A percentile compares a stretch with the other conserved stretches of the same genome.
These are phyloP conservation scores for Steatocranus sp. DNA, from an alignment of 2,797 vertebrate species.

Conservation along the genomic window DNA sequence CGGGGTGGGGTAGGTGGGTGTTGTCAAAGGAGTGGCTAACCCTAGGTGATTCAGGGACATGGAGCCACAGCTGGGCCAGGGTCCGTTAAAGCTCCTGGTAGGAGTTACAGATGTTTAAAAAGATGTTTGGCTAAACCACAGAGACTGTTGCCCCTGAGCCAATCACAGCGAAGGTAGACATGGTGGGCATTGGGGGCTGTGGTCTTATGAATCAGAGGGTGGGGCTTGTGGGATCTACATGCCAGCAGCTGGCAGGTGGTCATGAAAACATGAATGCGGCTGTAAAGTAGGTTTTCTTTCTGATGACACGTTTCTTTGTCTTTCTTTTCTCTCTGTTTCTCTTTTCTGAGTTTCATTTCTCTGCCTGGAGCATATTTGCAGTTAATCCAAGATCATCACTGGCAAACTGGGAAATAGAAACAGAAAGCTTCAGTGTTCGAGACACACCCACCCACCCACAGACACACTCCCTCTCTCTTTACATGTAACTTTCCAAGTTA, in stretches of 20 bases:
- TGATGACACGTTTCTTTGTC: not conserved
- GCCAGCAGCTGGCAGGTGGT: slow-evolving; percentile 15
- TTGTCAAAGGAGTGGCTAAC: not conserved
- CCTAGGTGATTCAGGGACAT: not conserved
- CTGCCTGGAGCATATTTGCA: not conserved
- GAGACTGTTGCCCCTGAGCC: not conserved
- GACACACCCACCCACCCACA: not conserved
- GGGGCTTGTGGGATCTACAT: not conserved
- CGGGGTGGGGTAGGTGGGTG: not conserved
- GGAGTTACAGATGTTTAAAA: not conserved
- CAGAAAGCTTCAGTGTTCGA: slow-evolving; percentile 14
- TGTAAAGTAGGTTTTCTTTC: not conserved
- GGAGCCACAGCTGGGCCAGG: not conserved
- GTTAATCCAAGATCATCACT: slow-evolving; percentile 7
- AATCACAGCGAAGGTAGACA: not conserved
- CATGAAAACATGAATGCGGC: slow-evolving; percentile 20
- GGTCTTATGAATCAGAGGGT: not conserved
- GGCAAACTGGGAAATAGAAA: slow-evolving; percentile 13
- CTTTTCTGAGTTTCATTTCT: not conserved
- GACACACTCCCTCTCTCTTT: slow-evolving; percentile 4
- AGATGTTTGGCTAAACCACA: not conserved
- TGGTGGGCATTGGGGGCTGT: not conserved
- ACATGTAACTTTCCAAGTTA: not conserved
- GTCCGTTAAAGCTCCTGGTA: not conserved
- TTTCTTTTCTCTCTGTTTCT: not conserved